Percentiles rank a stretch among this genome's conserved stretches.
These are phyloP conservation scores for Branchinecta lindahli DNA, from an alignment of 1,140 invertebrate species.

Conservation along the genomic window DNA sequence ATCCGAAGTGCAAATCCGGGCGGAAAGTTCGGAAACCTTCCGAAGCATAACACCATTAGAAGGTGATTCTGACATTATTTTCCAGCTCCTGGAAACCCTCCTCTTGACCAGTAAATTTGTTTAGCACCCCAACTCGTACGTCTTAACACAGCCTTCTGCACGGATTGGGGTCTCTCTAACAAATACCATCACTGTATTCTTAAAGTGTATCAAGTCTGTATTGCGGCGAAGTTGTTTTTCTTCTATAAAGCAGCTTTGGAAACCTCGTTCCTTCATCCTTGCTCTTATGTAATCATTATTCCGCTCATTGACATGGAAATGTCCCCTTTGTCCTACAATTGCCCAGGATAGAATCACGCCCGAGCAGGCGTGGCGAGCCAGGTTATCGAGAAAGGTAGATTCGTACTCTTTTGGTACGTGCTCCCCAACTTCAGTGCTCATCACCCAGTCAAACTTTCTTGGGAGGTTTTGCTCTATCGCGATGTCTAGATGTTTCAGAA, in stretches of 20 bases:
- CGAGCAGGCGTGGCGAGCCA: not conserved
- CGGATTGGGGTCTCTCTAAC: not conserved
- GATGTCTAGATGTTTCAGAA: not conserved
- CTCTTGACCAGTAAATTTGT: no score
- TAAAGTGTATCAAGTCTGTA: not conserved
- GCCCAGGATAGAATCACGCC: constrained; percentile 19
- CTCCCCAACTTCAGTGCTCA: constrained; percentile 19
- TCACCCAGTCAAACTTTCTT: constrained; percentile 16
- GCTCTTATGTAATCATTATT: not conserved
- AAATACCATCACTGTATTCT: not conserved
- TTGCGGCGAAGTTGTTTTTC: not conserved
- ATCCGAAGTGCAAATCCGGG: no score
- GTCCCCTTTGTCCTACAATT: constrained; percentile 13
- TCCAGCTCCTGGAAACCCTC: no score
- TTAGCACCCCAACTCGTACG: no score
- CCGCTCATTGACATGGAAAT: constrained; percentile 3
- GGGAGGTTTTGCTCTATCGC: not conserved
- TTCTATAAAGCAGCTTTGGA: not conserved
- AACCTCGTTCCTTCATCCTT: not conserved
- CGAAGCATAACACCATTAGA: no score
- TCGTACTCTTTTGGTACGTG: constrained; percentile 20
- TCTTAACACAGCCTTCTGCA: no score
- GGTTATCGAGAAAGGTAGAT: constrained; percentile 14
- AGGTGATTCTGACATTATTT: no score
- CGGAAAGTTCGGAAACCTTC: no score